phyloP scores from a whole-genome alignment of 2,113 vertebrate species.

The Pampusana beccarii region DNA sequence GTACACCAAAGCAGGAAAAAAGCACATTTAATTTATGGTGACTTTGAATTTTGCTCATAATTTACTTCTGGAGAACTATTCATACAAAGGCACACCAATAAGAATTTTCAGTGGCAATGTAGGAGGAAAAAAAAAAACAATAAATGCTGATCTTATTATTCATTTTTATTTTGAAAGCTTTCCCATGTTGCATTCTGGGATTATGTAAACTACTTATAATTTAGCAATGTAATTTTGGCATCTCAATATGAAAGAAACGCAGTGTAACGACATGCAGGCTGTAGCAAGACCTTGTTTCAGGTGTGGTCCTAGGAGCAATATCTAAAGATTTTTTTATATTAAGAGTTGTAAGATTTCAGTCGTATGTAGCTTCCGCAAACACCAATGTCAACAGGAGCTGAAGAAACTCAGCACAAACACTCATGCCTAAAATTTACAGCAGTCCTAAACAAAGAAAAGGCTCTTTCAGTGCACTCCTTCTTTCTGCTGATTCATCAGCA shows the following conservation, averaged over 20 bases:
- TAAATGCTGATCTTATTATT: conserved; percentile 70
- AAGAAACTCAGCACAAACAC: background rate
- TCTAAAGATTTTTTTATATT: background rate
- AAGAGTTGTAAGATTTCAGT: background rate
- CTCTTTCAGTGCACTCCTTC: background rate
- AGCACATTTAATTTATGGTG: conserved; percentile 78
- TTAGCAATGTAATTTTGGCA: conserved; percentile 14
- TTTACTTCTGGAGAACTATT: conserved; percentile 77
- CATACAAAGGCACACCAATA: conserved; percentile 71
- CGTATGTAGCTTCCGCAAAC: background rate
- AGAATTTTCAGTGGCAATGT: conserved; percentile 68
- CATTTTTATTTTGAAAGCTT: conserved; percentile 65
- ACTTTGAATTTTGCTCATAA: conserved; percentile 82
- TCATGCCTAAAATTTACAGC: background rate
- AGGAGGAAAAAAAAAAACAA: conserved; percentile 62
- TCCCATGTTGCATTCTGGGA: conserved; percentile 51
- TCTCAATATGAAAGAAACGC: conserved; percentile 22
- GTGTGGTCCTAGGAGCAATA: background rate
- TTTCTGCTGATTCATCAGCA: background rate
- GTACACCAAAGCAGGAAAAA: conserved; percentile 76
- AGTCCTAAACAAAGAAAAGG: background rate
- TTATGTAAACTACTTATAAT: conserved; percentile 66
- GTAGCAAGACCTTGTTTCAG: background rate
- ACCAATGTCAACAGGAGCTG: background rate
- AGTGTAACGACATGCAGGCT: background rate